Evolutionary conservation across 1,140 invertebrate genomes (phyloP), one percentile per base, ranked within the genome.

Genomic region (Meloidogyne floridensis): DNA sequence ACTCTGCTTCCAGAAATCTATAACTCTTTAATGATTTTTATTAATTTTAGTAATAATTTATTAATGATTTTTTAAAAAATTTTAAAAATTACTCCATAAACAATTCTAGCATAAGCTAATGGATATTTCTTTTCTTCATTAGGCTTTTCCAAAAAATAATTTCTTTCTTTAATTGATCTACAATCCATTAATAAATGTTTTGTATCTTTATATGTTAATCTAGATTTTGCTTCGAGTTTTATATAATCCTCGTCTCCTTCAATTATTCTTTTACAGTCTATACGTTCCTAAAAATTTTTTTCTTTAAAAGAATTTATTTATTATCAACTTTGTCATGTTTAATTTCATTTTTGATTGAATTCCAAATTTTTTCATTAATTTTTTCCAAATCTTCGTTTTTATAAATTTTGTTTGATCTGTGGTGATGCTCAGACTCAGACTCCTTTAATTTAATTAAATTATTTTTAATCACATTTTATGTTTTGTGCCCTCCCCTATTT

Each of bases 1-100:
- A 47, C n/a, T 82, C 81, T 43, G 56, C 53, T 72, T 82, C 81
- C n/a, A 82, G 8, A 13, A 82, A 83, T 1, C 15, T 15, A 13
- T 83, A 82, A 65, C 82, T 80, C 81, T 80, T 53, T 69, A 9
- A 18, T 5, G 2, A 32, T 32, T 32, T 32, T 32, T 20, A 20
- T 20, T 20, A 20, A 20, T 20, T 20, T 20, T 20, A 20, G 20
- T 20, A 20, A 20, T 20, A 20, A 20, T 20, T 20, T 20, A 32
- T 32, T 32, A 32, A 32, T 32, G 32, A 32, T 32, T 32, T 32
- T 32, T 7, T n/a, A 9, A 75, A 47, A 79, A 54, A n/a, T 75
- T 75, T 75, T 32, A 43, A 32, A 32, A 32, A 32, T 32, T 32
- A 80, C 80, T 43, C 59, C 54, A 43, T 81, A 80, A 11, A 81